A percentile compares a stretch with the other conserved stretches of the same genome.
Conservation (phyloP, 1,140 invertebrate species). For the Stratiolaelaps scimitus region DNA sequence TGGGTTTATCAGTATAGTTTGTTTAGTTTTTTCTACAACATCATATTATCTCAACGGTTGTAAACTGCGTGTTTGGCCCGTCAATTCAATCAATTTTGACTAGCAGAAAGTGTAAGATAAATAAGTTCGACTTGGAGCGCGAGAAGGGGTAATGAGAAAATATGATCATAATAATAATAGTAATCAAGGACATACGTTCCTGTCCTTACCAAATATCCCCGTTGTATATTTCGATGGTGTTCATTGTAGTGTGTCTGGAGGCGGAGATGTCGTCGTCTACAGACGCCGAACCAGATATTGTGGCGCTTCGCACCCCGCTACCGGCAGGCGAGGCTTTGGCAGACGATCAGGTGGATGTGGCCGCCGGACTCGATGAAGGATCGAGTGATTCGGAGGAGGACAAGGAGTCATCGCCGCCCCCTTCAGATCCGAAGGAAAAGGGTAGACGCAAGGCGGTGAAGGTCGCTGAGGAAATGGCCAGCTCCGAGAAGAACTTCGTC, state of each 20-base stretch:
- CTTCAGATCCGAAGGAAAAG: constrained; percentile 5
- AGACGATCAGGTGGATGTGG: background rate
- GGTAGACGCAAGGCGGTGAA: constrained; percentile 31
- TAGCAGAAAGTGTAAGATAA: no score
- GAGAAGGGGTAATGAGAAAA: no score
- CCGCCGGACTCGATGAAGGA: no score
- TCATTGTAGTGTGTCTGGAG: constrained; percentile 21
- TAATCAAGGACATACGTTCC: no score
- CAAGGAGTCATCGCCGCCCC: constrained; percentile 1
- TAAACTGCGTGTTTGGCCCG: no score
- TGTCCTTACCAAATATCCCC: no score
- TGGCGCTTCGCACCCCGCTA: background rate
- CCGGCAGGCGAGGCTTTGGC: background rate
- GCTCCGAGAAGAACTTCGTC: constrained; percentile 57
- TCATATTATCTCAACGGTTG: no score
- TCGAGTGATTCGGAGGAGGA: constrained; percentile 27
- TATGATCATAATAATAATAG: no score
- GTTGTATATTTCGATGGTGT: background rate
- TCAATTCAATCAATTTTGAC: no score
- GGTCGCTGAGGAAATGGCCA: constrained; percentile 55
- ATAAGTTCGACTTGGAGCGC: no score
- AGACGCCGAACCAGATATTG: background rate
- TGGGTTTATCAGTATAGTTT: no score
- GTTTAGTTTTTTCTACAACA: no score
- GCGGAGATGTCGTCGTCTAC: constrained; percentile 26